Conservation (phyloP, 2,113 vertebrate species). For the Ictalurus punctatus region DNA sequence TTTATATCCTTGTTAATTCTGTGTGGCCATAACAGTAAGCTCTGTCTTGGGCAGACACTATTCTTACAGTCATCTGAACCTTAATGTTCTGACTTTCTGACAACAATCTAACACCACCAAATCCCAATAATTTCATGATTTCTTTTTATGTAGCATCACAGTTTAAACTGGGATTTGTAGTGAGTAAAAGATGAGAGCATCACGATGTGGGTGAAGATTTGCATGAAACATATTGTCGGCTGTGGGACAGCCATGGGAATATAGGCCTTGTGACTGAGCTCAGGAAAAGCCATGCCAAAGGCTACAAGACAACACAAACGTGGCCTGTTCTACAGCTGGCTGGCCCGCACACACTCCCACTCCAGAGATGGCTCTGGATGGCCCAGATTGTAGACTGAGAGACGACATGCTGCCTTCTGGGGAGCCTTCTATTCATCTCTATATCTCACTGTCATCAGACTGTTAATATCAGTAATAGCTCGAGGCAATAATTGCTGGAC, state of each 20-base stretch:
- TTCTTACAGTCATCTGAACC: neutral
- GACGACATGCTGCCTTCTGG: slow-evolving; percentile 24
- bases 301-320: slow-evolving; percentile 39
- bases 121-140: neutral
- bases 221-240: slow-evolving; percentile 16
- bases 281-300: slow-evolving; percentile 41
- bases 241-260: slow-evolving; percentile 18
- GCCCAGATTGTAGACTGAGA: slow-evolving; percentile 33
- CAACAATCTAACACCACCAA: neutral
- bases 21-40: slow-evolving; percentile 19
- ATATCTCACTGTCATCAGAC: neutral
- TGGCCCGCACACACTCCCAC: slow-evolving; percentile 19
- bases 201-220: neutral
- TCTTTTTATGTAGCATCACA: neutral
- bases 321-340: slow-evolving; percentile 31
- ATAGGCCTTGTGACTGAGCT: slow-evolving; percentile 38
- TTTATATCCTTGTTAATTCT: slow-evolving; percentile 72
- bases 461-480: slow-evolving; percentile 1
- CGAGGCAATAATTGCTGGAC: neutral
- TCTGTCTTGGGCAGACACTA: neutral
- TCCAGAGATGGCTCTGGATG: slow-evolving; percentile 10
- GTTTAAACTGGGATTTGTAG: neutral
- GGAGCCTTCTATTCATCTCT: slow-evolving; percentile 8
- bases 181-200: neutral
- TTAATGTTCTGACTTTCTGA: neutral